Percentiles rank a stretch among this genome's conserved stretches.
phyloP scores from a whole-genome alignment of 1,140 invertebrate genomes.

The Brachionus rotundiformis region DNA sequence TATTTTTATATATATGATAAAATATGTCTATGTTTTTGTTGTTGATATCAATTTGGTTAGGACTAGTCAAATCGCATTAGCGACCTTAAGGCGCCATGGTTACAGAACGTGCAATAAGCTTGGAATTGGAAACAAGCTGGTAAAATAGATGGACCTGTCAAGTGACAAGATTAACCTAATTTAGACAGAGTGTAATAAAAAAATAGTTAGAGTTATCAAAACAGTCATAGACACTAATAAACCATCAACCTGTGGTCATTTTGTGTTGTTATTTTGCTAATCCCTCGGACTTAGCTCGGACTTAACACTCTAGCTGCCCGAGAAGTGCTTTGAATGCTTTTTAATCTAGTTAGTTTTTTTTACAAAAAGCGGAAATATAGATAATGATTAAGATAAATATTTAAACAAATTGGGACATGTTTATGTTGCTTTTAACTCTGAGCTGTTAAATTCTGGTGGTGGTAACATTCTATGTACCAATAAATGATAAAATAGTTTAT shows the following conservation, averaged over 20 bases:
- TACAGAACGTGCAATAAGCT: no score
- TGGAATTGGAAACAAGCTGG: background rate
- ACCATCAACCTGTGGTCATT: background rate
- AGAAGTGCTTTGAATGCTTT: background rate
- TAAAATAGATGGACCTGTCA: background rate
- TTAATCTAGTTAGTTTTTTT: no score
- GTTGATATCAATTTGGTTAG: background rate
- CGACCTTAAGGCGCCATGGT: background rate
- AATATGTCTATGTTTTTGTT: conserved; percentile 37
- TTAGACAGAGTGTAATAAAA: background rate
- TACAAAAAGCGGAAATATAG: no score
- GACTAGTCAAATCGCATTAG: background rate
- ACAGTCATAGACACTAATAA: background rate
- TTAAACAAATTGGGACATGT: no score
- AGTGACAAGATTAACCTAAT: background rate
- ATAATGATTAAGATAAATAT: no score
- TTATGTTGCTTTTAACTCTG: no score
- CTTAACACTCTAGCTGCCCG: no score
- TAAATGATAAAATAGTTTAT: no score
- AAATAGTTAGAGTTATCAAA: background rate
- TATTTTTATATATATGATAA: no score
- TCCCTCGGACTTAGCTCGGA: background rate
- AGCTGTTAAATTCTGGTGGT: no score
- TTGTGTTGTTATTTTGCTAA: background rate
- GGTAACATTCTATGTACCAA: no score